phyloP scores from a whole-genome alignment of 1,140 invertebrate genomes.

The Saccostrea glomerata region DNA sequence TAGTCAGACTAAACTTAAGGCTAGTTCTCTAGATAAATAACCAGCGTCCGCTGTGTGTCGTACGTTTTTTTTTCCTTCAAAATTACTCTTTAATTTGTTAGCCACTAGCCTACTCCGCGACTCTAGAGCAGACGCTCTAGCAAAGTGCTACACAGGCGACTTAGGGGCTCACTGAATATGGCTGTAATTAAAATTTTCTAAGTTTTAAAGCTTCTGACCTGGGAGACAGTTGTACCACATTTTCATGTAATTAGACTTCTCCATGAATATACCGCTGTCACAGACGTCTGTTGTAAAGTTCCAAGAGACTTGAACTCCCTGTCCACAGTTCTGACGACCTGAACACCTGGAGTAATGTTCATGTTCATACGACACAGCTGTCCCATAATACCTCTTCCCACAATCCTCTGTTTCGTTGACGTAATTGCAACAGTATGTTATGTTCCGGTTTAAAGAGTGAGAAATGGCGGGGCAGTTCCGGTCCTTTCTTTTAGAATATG shows the following conservation, averaged over 20 bases:
- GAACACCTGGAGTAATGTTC: conserved; percentile 43
- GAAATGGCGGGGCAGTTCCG: not conserved
- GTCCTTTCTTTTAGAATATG: conserved; percentile 35
- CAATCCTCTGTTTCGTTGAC: conserved; percentile 51
- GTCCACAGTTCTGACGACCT: not conserved
- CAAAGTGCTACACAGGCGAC: no score
- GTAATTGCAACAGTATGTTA: conserved; percentile 40
- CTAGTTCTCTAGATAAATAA: no score
- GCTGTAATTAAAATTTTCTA: no score
- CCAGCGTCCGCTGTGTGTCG: no score
- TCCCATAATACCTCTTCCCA: conserved; percentile 51
- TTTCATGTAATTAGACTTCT: conserved; percentile 43
- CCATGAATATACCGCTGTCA: not conserved
- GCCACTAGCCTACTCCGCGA: no score
- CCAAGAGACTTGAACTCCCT: conserved; percentile 9
- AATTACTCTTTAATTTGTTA: no score
- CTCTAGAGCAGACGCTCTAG: no score
- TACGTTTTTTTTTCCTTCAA: no score
- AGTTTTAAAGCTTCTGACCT: not conserved
- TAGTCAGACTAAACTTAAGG: no score
- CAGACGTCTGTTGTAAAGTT: conserved; percentile 34
- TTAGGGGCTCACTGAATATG: no score
- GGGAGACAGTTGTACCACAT: conserved; percentile 46
- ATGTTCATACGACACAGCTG: not conserved
- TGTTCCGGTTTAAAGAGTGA: not conserved